Evolutionary conservation across 2,888 invertebrate genomes (phyloP).

Genomic region (Orthonevra nobilis): DNA sequence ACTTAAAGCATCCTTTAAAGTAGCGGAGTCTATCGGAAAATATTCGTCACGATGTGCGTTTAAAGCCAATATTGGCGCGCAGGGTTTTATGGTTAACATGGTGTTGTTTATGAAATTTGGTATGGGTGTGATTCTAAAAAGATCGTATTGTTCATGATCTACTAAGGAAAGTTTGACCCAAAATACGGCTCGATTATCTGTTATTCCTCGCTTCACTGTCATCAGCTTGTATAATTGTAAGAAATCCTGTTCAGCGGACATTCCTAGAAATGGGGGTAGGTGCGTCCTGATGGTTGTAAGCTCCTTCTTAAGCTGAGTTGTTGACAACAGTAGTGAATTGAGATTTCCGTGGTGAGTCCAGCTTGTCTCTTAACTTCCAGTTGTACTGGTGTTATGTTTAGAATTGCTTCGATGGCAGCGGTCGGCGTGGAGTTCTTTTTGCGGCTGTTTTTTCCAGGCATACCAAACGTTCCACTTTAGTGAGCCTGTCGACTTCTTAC

Average conservation of each 20-base stretch:
- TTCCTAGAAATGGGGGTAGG: background rate
- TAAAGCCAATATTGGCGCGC: constrained; percentile 11
- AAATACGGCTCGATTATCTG: constrained; percentile 14
- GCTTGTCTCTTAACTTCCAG: too few relatives aligned
- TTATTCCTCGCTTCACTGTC: background rate
- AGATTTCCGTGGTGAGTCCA: constrained; percentile 28
- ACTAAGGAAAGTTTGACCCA: constrained; percentile 13
- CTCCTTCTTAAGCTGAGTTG: background rate
- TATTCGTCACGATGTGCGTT: constrained; percentile 24
- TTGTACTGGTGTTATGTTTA: too few relatives aligned
- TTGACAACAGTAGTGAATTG: constrained; percentile 16
- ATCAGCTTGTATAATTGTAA: background rate
- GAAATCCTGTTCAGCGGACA: background rate
- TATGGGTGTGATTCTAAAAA: constrained; percentile 5
- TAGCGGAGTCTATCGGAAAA: background rate
- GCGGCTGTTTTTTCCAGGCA: too few relatives aligned
- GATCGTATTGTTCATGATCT: background rate
- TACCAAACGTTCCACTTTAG: too few relatives aligned
- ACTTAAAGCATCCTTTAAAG: background rate
- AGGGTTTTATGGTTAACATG: background rate
- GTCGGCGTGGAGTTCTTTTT: too few relatives aligned
- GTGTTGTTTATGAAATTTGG: constrained; percentile 1
- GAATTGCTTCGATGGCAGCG: too few relatives aligned
- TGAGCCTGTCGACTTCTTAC: too few relatives aligned
- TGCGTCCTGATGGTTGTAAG: background rate